Evolutionary conservation across 2,888 invertebrate genomes (phyloP), one percentile per base, ranked within the genome.

Genomic region (Eristalis pertinax): DNA sequence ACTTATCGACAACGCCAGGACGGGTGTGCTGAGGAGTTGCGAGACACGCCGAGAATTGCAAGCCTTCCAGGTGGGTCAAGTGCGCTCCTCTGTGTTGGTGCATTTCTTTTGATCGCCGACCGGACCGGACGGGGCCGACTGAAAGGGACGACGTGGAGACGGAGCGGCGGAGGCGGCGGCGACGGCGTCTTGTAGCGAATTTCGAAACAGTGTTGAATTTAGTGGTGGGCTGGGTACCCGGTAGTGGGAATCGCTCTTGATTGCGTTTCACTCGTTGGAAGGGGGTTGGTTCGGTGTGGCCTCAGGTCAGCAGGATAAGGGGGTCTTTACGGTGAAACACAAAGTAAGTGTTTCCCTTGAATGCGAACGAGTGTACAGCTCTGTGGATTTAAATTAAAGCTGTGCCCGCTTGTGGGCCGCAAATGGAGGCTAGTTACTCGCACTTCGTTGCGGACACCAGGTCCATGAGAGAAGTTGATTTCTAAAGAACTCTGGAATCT

Each of bases 1-100:
- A 64, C 81, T 81, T 75, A 81, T 81, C 81, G 81, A 69, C 81
- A 81, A 68, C 75, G 65, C 72, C 79, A 32, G 38, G 69, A 24
- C 15, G 10, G 11, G 35, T 26, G 15, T 41, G 35, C 26, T 15
- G n/a, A 64, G 38, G 38, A 38, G 38, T 38, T 13, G 38, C 38
- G 13, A 38, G 38, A 38, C 38, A 38, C 19, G 50, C 19, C 19
- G 50, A 8, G 64, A 32, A 29, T 19, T 60, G 29, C 35, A 38
- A 50, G 10, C 29, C 11, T 24, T 24, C n/a, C 67, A 75, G 81
- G 68, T 75, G 68, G 81, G 81, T 81, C 81, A 81, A 81, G 81
- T 41, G 64, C 29, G 56, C 64, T 41, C 22, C 35, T 43, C 19
- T 35, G 22, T 29, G 63, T 15, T n/a, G 63, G 63, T 35, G 60